A percentile compares a stretch with the other conserved stretches of the same genome.
These are phyloP conservation scores for Smutsia temminckii DNA, from an alignment of 2,797 vertebrate genomes.

Conservation along the genomic window DNA sequence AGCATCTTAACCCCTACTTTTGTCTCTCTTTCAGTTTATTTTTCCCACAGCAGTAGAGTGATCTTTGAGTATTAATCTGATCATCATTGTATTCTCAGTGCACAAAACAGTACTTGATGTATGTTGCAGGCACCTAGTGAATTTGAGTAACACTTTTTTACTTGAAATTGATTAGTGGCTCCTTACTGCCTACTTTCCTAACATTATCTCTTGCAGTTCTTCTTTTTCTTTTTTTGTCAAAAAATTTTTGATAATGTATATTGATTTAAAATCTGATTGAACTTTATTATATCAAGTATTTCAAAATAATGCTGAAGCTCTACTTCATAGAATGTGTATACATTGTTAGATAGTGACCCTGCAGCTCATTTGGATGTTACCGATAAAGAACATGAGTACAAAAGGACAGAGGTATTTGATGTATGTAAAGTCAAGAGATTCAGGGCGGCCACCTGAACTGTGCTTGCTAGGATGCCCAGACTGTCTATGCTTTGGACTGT, in stretches of 20 bases:
- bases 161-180: background rate
- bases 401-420: background rate
- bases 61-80: background rate
- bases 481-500: background rate
- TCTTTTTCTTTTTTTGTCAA: background rate
- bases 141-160: background rate
- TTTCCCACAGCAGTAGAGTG: background rate
- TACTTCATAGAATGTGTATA: background rate
- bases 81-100: background rate
- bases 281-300: conserved; percentile 1
- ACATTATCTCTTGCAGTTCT: background rate
- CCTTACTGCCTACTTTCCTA: background rate
- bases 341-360: background rate
- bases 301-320: background rate
- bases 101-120: background rate
- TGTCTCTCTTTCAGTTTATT: conserved; percentile 19
- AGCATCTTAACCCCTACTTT: background rate
- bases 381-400: background rate
- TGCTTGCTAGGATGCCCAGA: background rate
- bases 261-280: conserved; percentile 1
- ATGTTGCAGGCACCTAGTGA: background rate
- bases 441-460: background rate
- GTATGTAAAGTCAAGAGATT: conserved; percentile 32
- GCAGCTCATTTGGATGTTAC: background rate
- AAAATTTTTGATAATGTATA: background rate